These are phyloP conservation scores for Campaea margaritaria DNA, from an alignment of 2,888 invertebrate genomes.

Conservation along the genomic window DNA sequence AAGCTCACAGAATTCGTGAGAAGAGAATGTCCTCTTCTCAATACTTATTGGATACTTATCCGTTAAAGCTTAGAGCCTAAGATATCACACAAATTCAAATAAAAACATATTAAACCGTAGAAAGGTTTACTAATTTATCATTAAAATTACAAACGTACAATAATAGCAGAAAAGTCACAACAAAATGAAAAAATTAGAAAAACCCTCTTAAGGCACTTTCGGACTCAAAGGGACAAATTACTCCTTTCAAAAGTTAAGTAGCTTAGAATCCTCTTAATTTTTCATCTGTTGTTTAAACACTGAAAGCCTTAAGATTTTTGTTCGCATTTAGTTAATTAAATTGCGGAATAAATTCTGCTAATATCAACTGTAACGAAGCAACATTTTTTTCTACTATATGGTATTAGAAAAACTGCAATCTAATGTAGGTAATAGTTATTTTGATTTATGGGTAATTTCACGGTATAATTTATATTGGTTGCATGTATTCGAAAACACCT, in stretches of 20 bases:
- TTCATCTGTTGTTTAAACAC: slow-evolving; percentile 5
- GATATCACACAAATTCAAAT: background rate
- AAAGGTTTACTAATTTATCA: slow-evolving; percentile 5
- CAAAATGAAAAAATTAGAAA: slow-evolving; percentile 35
- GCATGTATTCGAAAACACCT: no score
- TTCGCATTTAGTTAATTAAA: background rate
- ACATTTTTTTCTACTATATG: no score
- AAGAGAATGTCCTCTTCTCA: no score
- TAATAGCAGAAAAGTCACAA: slow-evolving; percentile 30
- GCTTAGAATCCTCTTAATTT: slow-evolving; percentile 5
- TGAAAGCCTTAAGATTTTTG: background rate
- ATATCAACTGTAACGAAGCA: no score
- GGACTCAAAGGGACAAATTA: slow-evolving; percentile 36
- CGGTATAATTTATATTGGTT: no score
- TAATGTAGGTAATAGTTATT: no score
- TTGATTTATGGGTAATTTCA: no score
- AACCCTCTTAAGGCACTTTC: slow-evolving; percentile 35
- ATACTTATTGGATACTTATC: no score
- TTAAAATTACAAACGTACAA: slow-evolving; percentile 22
- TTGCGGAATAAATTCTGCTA: no score
- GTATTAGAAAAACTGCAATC: no score
- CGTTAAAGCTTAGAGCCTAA: no score
- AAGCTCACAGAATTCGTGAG: no score
- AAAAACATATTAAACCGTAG: background rate
- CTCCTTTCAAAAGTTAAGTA: slow-evolving; percentile 35